Percentiles rank a stretch among this genome's conserved stretches.
Conservation (phyloP, 2,888 invertebrate genomes). For the Agriopis aurantiaria region DNA sequence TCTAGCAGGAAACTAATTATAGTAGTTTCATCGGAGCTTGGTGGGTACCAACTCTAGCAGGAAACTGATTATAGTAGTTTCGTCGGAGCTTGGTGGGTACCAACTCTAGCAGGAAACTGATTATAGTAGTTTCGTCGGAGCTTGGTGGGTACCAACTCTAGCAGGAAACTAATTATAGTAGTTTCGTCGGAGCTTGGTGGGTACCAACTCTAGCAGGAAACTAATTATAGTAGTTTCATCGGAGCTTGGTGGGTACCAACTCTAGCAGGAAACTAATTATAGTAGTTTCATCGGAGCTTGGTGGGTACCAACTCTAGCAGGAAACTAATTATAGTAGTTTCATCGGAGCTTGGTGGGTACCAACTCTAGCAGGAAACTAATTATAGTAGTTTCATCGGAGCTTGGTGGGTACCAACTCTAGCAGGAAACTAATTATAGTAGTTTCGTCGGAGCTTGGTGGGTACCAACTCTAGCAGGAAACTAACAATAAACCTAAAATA, state of each 20-base stretch:
- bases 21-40: neutral
- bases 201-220: slow-evolving; percentile 15
- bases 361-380: slow-evolving; percentile 16
- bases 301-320: slow-evolving; percentile 12
- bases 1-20: slow-evolving; percentile 17
- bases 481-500: slow-evolving; percentile 19
- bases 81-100: neutral
- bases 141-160: slow-evolving; percentile 4
- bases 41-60: slow-evolving; percentile 12
- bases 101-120: slow-evolving; percentile 13
- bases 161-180: slow-evolving; percentile 13
- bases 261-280: slow-evolving; percentile 17
- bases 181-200: neutral
- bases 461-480: slow-evolving; percentile 15
- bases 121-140: neutral
- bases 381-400: neutral
- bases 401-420: slow-evolving; percentile 4
- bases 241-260: neutral
- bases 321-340: slow-evolving; percentile 6
- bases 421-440: slow-evolving; percentile 5
- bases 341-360: neutral
- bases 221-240: neutral
- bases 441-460: neutral
- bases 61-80: slow-evolving; percentile 1
- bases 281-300: neutral